Evolutionary conservation across 2,888 invertebrate genomes (phyloP).

Genomic region (Parthenolecanium corni): DNA sequence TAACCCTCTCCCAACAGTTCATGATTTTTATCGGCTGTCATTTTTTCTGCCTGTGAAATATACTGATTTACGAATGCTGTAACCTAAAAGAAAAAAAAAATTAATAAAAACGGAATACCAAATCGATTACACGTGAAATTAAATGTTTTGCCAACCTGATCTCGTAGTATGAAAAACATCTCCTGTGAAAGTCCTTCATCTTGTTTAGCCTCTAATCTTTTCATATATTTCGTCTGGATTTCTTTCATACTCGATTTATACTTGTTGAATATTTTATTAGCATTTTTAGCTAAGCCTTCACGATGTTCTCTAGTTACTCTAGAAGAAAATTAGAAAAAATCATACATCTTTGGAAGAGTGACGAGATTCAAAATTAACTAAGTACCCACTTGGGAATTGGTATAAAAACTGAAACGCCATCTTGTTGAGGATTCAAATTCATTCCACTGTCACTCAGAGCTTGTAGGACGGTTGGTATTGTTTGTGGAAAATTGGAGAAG

Average conservation of each 20-base stretch:
- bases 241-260: conserved; percentile 65
- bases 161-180: conserved; percentile 50
- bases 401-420: conserved; percentile 78
- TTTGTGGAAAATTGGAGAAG: conserved; percentile 73
- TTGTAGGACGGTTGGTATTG: conserved; percentile 63
- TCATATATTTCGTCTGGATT: conserved; percentile 58
- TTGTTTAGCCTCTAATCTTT: conserved; percentile 56
- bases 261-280: conserved; percentile 66
- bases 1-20: conserved; percentile 46
- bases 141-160: conserved; percentile 38
- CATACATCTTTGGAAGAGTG: background rate
- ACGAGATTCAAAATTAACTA: background rate
- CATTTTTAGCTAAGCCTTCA: conserved; percentile 76
- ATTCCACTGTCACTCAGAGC: conserved; percentile 70
- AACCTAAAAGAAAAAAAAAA: conserved; percentile 44
- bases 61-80: conserved; percentile 56
- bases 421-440: conserved; percentile 88
- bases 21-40: conserved; percentile 56
- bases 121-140: background rate
- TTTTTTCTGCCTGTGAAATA: conserved; percentile 50
- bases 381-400: conserved; percentile 67
- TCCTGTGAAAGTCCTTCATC: conserved; percentile 56
- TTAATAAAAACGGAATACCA: conserved; percentile 2
- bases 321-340: conserved; percentile 16
- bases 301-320: conserved; percentile 85